phyloP scores from a whole-genome alignment of 2,888 invertebrate genomes.

The Trichogramma dendrolimi region DNA sequence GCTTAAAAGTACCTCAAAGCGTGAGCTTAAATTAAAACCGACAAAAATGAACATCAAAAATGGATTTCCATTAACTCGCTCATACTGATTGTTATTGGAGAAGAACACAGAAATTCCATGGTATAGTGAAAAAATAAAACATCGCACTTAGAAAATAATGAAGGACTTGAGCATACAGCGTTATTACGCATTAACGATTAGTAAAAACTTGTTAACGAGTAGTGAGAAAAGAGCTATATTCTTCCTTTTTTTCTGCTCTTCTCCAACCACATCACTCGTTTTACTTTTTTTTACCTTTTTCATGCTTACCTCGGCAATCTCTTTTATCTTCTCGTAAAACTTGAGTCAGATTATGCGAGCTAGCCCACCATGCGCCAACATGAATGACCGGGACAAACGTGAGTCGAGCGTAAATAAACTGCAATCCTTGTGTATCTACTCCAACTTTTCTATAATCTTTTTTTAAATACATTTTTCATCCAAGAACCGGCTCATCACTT shows the following conservation, averaged over 20 bases:
- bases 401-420: neutral
- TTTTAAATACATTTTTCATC: slow-evolving; percentile 3
- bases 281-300: slow-evolving; percentile 5
- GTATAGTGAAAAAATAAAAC: too few species aligned
- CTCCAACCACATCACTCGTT: slow-evolving; percentile 8
- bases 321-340: slow-evolving; percentile 28
- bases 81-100: too few species aligned
- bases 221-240: slow-evolving; percentile 7
- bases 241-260: neutral
- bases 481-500: slow-evolving; percentile 1
- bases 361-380: slow-evolving; percentile 3
- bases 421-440: neutral
- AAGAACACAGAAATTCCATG: too few species aligned
- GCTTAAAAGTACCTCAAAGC: too few species aligned
- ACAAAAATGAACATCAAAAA: too few species aligned
- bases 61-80: too few species aligned
- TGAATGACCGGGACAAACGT: slow-evolving; percentile 18
- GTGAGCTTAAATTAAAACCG: too few species aligned
- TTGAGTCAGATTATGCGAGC: slow-evolving; percentile 20
- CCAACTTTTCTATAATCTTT: neutral
- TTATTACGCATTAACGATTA: slow-evolving; percentile 21
- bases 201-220: slow-evolving; percentile 27
- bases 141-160: too few species aligned
- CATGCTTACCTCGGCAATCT: slow-evolving; percentile 15
- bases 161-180: too few species aligned